A percentile compares a stretch with the other conserved stretches of the same genome.
Conservation (phyloP, 2,888 invertebrate species). For the Aromia moschata region DNA sequence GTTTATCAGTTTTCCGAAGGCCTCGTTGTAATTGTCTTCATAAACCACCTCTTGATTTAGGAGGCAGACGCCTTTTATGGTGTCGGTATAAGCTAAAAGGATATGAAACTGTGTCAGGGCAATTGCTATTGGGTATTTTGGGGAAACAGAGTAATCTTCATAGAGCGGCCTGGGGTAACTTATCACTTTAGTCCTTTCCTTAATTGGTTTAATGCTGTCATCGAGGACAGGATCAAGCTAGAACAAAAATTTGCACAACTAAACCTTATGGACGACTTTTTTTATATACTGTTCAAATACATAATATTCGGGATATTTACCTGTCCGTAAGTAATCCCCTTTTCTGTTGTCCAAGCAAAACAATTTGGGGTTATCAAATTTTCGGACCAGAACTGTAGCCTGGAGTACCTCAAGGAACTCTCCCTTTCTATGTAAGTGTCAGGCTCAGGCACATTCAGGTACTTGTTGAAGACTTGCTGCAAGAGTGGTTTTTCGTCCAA, state of each 20-base stretch:
- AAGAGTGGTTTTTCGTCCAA: constrained; percentile 83
- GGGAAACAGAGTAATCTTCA: constrained; percentile 55
- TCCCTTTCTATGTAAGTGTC: constrained; percentile 76
- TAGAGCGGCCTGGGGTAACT: constrained; percentile 59
- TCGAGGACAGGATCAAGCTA: constrained; percentile 66
- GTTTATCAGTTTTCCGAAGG: constrained; percentile 80
- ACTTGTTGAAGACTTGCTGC: constrained; percentile 80
- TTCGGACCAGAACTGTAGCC: constrained; percentile 79
- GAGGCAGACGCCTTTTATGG: constrained; percentile 84
- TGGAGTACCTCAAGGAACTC: constrained; percentile 74
- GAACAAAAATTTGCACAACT: not conserved
- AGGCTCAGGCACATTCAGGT: constrained; percentile 76
- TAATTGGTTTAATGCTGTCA: constrained; percentile 65
- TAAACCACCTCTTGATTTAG: constrained; percentile 87
- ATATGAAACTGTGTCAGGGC: constrained; percentile 92
- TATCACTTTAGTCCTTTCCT: constrained; percentile 62
- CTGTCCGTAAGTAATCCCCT: constrained; percentile 82
- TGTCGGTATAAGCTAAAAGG: constrained; percentile 82
- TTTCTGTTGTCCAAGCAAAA: constrained; percentile 89
- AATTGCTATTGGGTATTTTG: constrained; percentile 73
- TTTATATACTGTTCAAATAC: no score
- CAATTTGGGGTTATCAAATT: constrained; percentile 76
- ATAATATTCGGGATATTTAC: no score
- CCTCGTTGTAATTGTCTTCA: constrained; percentile 84
- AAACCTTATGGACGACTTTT: not conserved